phyloP scores from a whole-genome alignment of 2,797 vertebrate genomes.

The Gymnoscopelus microlampas region DNA sequence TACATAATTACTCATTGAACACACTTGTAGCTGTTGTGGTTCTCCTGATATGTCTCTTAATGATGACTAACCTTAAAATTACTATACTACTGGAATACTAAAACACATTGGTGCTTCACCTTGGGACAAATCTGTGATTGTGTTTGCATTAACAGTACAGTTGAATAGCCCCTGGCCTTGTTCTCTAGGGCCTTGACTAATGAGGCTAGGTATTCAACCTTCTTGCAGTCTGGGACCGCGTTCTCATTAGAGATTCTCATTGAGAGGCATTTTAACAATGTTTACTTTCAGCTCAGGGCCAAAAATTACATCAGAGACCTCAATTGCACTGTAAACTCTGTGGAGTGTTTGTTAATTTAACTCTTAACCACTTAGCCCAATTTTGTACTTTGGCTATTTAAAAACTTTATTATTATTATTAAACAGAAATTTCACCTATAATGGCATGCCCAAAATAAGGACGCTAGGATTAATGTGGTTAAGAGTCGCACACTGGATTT shows the following conservation, averaged over 20 bases:
- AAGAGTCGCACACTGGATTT: too few species aligned
- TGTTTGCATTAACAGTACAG: constrained; percentile 20
- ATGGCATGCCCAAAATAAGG: not conserved
- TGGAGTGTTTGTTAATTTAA: too few species aligned
- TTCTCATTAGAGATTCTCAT: constrained; percentile 48
- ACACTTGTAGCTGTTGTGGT: not conserved
- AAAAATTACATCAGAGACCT: too few species aligned
- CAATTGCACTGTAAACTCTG: too few species aligned
- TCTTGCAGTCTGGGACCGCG: constrained; percentile 52
- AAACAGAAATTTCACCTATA: not conserved
- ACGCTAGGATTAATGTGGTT: too few species aligned
- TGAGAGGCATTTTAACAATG: constrained; percentile 16
- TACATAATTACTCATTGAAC: not conserved
- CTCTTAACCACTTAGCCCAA: not conserved
- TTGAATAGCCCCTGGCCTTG: constrained; percentile 48
- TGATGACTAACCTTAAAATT: not conserved
- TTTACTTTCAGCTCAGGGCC: too few species aligned
- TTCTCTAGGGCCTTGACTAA: constrained; percentile 55
- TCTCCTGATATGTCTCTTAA: not conserved
- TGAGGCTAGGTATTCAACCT: constrained; percentile 49
- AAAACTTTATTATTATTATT: too few species aligned
- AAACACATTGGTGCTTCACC: constrained; percentile 8
- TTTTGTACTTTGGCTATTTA: too few species aligned
- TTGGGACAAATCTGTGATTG: constrained; percentile 26
- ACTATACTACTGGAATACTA: too few species aligned